phyloP scores from a whole-genome alignment of 2,797 vertebrate species.

The Sylvilagus floridanus region DNA sequence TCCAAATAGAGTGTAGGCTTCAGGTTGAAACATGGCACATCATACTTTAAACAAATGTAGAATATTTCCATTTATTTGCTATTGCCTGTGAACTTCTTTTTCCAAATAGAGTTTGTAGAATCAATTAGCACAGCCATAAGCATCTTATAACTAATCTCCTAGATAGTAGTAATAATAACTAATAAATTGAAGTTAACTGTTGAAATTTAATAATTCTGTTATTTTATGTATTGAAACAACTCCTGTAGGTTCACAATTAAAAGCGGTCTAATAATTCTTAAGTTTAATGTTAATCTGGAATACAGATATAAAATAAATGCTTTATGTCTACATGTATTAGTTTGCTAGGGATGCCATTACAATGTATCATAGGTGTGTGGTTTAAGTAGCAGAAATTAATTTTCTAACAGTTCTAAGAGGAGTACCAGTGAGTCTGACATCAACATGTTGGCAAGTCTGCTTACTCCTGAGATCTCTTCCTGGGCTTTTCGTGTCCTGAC shows the following conservation, averaged over 20 bases:
- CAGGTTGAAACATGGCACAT: neutral
- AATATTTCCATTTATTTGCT: neutral
- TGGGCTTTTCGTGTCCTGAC: neutral
- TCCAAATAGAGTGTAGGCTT: neutral
- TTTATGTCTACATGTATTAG: neutral
- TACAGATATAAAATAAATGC: neutral
- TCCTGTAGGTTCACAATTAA: neutral
- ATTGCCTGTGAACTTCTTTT: neutral
- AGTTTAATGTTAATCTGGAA: neutral
- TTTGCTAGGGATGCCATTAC: neutral
- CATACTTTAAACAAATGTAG: neutral
- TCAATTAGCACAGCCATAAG: neutral
- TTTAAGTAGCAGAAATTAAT: neutral
- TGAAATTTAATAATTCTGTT: neutral
- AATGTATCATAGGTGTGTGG: neutral
- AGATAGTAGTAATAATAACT: neutral
- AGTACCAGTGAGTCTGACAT: neutral
- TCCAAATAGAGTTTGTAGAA: neutral
- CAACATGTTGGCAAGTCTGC: neutral
- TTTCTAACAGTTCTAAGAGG: neutral
- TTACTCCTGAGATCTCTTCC: neutral
- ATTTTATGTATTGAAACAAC: neutral
- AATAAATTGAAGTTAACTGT: neutral
- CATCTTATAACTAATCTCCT: constrained; percentile 1
- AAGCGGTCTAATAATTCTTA: neutral